Percentiles rank a stretch among this genome's conserved stretches.
Evolutionary conservation across 1,140 invertebrate genomes (phyloP).

Genomic region (Drosophila erecta): DNA sequence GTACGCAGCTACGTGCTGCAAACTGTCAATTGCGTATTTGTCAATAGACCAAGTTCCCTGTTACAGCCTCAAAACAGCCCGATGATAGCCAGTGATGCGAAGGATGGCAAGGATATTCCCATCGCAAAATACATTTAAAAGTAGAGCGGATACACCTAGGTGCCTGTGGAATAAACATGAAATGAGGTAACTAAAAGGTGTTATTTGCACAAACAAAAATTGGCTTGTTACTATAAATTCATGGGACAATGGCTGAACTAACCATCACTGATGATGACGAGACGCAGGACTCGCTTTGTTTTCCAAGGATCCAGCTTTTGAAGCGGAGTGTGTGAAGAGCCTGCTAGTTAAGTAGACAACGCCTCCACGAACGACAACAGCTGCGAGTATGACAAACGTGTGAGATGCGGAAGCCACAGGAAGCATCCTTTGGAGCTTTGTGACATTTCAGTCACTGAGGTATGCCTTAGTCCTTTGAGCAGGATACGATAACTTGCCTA

Average conservation of each 20-base stretch:
- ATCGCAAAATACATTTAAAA: no score
- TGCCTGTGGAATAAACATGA: no score
- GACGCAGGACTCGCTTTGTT: constrained; percentile 7
- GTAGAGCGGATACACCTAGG: no score
- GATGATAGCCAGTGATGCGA: constrained; percentile 8
- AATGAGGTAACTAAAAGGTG: no score
- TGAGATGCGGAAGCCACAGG: not conserved
- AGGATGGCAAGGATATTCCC: not conserved
- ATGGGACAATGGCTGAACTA: no score
- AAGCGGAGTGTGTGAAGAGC: constrained; percentile 10
- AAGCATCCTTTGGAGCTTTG: not conserved
- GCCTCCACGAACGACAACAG: constrained; percentile 3
- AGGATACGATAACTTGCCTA: not conserved
- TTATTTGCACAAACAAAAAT: no score
- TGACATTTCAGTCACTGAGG: not conserved
- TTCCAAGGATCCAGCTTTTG: not conserved
- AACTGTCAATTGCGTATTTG: constrained; percentile 67
- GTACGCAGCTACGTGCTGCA: constrained; percentile 57
- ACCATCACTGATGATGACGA: constrained; percentile 23
- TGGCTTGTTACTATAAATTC: no score
- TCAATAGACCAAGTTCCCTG: constrained; percentile 50
- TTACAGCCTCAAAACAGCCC: constrained; percentile 5
- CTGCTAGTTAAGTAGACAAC: constrained; percentile 12
- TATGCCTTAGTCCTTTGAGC: not conserved
- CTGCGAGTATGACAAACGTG: constrained; percentile 26